Conservation (phyloP, 1,140 invertebrate genomes). For the Helicoverpa zea region DNA sequence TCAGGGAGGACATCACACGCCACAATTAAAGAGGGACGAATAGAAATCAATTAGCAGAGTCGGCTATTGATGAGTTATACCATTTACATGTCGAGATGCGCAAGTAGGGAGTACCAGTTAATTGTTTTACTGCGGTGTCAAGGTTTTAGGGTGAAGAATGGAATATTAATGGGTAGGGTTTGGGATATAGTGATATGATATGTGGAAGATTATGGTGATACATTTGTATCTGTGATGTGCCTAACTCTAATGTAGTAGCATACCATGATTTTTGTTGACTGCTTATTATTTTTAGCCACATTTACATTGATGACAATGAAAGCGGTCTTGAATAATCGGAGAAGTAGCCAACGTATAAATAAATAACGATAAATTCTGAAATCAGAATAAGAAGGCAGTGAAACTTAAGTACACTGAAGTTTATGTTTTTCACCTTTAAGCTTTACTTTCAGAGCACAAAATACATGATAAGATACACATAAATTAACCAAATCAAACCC, state of each 20-base stretch:
- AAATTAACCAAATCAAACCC: not conserved
- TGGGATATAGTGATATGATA: not conserved
- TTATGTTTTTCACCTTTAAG: too few relatives aligned
- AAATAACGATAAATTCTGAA: too few relatives aligned
- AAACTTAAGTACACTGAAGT: too few relatives aligned
- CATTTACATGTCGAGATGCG: slow-evolving; percentile 50
- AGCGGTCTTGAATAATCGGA: too few relatives aligned
- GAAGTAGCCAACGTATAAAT: too few relatives aligned
- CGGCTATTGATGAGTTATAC: slow-evolving; percentile 61
- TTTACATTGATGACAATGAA: too few relatives aligned
- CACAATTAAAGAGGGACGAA: slow-evolving; percentile 68
- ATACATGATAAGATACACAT: not conserved
- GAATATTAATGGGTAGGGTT: not conserved
- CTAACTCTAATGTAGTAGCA: too few relatives aligned
- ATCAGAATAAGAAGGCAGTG: too few relatives aligned
- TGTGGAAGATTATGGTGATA: not conserved
- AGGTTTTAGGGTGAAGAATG: slow-evolving; percentile 15
- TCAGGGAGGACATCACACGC: slow-evolving; percentile 54
- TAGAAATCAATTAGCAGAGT: slow-evolving; percentile 70
- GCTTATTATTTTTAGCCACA: too few relatives aligned
- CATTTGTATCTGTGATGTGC: too few relatives aligned
- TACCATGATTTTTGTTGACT: too few relatives aligned
- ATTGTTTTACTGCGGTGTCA: slow-evolving; percentile 38
- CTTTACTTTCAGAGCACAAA: not conserved
- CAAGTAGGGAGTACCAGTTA: not conserved